Percentiles rank a stretch among this genome's conserved stretches.
These are phyloP conservation scores for Seladonia tumulorum DNA, from an alignment of 2,888 invertebrate species.

Conservation along the genomic window DNA sequence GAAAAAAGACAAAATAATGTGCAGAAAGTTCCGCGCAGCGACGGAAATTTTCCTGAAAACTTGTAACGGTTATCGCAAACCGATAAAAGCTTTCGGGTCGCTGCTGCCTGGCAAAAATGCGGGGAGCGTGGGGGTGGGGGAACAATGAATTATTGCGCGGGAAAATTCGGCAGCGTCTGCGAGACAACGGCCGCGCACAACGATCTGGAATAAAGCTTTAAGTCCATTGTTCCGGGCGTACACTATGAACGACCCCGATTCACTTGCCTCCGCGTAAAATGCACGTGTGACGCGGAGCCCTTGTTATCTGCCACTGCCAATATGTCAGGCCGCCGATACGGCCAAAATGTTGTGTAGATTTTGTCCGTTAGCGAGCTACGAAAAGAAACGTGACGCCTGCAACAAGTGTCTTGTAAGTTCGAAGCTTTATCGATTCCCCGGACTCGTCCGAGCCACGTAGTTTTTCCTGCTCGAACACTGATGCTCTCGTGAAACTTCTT, in stretches of 20 bases:
- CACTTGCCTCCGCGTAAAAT: slow-evolving; percentile 25
- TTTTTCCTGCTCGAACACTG: not conserved
- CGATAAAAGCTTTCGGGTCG: slow-evolving; percentile 36
- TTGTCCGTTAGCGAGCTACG: not conserved
- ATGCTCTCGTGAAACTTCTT: not conserved
- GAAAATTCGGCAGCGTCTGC: slow-evolving; percentile 30
- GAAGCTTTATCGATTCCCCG: slow-evolving; percentile 7
- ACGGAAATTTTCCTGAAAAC: slow-evolving; percentile 29
- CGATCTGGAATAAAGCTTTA: slow-evolving; percentile 40
- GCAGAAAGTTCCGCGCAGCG: slow-evolving; percentile 8
- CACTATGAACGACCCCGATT: slow-evolving; percentile 47
- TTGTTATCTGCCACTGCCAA: slow-evolving; percentile 55
- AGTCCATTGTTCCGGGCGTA: slow-evolving; percentile 50
- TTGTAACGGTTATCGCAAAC: slow-evolving; percentile 41
- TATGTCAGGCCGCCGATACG: slow-evolving; percentile 40
- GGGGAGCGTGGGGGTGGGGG: not conserved
- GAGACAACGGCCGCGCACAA: slow-evolving; percentile 24
- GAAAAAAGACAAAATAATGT: not conserved
- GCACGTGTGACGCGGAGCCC: slow-evolving; percentile 22
- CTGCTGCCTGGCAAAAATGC: not conserved
- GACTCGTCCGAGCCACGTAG: not conserved
- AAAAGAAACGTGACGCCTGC: slow-evolving; percentile 15
- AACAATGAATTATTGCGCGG: slow-evolving; percentile 30
- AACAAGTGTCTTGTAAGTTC: slow-evolving; percentile 21
- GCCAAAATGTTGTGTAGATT: slow-evolving; percentile 31